phyloP scores from a whole-genome alignment of 2,797 vertebrate species.

The Halcyon smyrnensis region DNA sequence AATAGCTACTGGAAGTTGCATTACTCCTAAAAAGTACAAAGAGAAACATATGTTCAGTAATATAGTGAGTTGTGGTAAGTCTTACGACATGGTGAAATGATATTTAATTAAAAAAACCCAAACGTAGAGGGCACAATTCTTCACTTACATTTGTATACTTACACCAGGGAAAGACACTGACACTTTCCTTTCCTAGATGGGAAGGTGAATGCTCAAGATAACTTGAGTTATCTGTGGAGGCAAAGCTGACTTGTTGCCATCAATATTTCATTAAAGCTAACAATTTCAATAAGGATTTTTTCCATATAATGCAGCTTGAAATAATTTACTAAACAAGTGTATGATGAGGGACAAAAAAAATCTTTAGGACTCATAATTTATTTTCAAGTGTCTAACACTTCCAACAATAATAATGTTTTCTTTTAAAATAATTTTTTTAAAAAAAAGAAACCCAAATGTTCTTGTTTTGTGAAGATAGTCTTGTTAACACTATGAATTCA shows the following conservation, averaged over 20 bases:
- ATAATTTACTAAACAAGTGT: background rate
- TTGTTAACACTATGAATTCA: background rate
- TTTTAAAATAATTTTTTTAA: background rate
- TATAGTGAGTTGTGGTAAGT: background rate
- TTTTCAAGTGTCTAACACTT: background rate
- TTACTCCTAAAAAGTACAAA: background rate
- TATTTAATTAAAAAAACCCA: background rate
- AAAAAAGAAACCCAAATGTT: background rate
- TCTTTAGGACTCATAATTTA: background rate
- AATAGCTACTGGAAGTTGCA: background rate
- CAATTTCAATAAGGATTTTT: background rate
- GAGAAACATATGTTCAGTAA: background rate
- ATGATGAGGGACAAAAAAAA: background rate
- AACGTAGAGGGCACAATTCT: background rate
- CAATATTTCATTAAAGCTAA: background rate
- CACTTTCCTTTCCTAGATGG: background rate
- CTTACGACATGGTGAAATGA: background rate
- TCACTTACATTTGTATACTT: background rate
- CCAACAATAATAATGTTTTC: background rate
- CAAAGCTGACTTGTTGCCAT: background rate
- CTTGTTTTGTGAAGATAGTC: background rate
- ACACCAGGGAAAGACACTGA: rapidly evolving
- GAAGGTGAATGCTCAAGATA: background rate
- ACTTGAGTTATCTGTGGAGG: background rate
- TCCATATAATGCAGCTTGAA: background rate